Evolutionary conservation across 2,113 vertebrate species (phyloP).

Genomic region (Cyanoderma ruficeps): DNA sequence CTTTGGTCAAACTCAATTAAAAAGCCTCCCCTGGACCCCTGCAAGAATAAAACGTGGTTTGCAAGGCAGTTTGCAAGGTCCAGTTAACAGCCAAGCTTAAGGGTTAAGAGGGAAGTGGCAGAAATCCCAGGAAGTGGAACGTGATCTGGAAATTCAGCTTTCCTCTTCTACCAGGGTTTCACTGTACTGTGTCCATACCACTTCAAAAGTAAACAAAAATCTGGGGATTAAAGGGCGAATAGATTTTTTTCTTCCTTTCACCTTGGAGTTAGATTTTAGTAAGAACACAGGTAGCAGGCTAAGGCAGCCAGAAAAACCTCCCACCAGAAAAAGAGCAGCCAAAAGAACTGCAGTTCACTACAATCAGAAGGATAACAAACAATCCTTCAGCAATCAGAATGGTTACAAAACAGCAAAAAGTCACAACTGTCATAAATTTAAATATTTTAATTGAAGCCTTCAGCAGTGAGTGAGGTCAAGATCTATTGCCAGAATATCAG

Average conservation of each 20-base stretch:
- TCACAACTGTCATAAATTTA: background rate
- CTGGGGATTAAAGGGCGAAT: background rate
- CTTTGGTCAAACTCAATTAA: conserved; percentile 66
- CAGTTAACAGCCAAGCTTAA: background rate
- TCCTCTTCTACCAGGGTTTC: background rate
- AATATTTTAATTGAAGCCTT: background rate
- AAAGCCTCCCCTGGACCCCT: conserved; percentile 56
- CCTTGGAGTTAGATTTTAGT: background rate
- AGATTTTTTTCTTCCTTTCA: background rate
- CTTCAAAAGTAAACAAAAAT: background rate
- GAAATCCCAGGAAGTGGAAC: background rate
- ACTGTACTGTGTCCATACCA: background rate
- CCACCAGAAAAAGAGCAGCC: background rate
- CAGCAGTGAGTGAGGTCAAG: background rate
- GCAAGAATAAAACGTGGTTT: background rate
- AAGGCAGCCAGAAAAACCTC: background rate
- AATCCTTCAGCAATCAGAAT: background rate
- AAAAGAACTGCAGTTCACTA: background rate
- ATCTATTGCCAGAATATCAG: background rate
- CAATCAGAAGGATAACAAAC: background rate
- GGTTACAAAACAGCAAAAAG: background rate
- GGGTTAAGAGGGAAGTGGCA: background rate
- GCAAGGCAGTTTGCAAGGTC: background rate
- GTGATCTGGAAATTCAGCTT: background rate
- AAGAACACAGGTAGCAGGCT: background rate